Base-by-base conservation (phyloP, 2,113 vertebrate species). In the Heterotilapia buettikoferi region DNA sequence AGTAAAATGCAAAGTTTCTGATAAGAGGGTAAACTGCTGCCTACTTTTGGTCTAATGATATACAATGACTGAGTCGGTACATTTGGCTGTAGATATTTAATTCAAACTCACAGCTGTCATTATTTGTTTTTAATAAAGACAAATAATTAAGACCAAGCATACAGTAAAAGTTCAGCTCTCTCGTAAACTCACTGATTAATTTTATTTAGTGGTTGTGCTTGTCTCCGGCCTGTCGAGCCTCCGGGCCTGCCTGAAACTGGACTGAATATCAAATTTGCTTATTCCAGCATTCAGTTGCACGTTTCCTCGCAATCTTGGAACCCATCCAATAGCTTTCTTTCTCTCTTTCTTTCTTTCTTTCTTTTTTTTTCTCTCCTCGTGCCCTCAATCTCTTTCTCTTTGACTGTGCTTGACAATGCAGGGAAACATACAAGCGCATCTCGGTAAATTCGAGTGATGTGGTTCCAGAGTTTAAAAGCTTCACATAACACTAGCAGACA, bases 401-500 rank as follows among this genome's bases (percentile, higher is more conserved):
- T 94, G 93, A 94, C 90, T 90, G 90, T 45, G 83, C 90, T 94
- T 93, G 90, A 94, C 92, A 92, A 91, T 91, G 80, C 81, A 91
- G 92, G 86, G 87, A 93, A 93, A 92, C 85, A 73, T 85, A 92
- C 93, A 92, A 91, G 89, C 86, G 52, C 87, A 90, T 94, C 93
- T 93, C 45, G 7, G 91, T 92, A 95, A 94, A 93, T 90, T 93
- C 68, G 91, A 94, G 91, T 93, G 94, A 94, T 89, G 94, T 93
- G 87, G 89, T 95, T 95, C 93, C 95, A 96, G 92, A 94, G 92
- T 95, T 92, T 95, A 95, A 95, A 94, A 95, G 93, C 93, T 92
- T 93, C 92, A 90, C 83, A 89, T 82, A 90, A 91, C 91, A 91
- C 90, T 93, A 90, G 91, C 87, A 93, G 93, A 95, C 92, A 92